Percentiles rank a stretch among this genome's conserved stretches.
Conservation (phyloP, 1,140 invertebrate genomes). For the Drosophila funebris region DNA sequence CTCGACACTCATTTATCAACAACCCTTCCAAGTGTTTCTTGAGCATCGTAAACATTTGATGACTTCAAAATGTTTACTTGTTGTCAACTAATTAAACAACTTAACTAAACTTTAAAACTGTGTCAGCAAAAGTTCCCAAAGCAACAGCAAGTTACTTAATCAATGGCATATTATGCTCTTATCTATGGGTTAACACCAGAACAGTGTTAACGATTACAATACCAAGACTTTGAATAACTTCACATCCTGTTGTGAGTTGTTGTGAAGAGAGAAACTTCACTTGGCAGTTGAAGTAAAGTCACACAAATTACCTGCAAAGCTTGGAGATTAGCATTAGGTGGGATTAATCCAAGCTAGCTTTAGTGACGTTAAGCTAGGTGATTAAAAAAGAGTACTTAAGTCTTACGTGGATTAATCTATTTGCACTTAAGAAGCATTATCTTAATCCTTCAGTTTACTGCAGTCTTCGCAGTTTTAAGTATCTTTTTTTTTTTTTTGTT, state of each 20-base stretch:
- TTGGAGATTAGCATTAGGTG: not conserved
- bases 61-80: constrained; percentile 5
- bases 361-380: not conserved
- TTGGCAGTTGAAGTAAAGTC: not conserved
- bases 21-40: not conserved
- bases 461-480: too few species aligned
- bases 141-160: not conserved
- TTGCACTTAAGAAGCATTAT: not conserved
- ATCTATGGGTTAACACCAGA: not conserved
- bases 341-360: not conserved
- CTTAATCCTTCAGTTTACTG: not conserved
- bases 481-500: too few species aligned
- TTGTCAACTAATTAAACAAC: constrained; percentile 2
- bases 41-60: not conserved
- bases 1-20: constrained; percentile 4
- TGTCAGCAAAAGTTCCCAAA: not conserved
- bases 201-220: too few species aligned
- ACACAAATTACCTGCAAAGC: not conserved
- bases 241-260: too few species aligned
- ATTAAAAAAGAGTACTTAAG: not conserved
- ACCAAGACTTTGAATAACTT: too few species aligned
- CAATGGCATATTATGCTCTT: not conserved
- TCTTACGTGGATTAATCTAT: not conserved
- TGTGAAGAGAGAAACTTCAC: too few species aligned
- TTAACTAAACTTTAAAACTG: not conserved